Evolutionary conservation across 2,888 invertebrate genomes (phyloP).

Genomic region (Eledona agricola): DNA sequence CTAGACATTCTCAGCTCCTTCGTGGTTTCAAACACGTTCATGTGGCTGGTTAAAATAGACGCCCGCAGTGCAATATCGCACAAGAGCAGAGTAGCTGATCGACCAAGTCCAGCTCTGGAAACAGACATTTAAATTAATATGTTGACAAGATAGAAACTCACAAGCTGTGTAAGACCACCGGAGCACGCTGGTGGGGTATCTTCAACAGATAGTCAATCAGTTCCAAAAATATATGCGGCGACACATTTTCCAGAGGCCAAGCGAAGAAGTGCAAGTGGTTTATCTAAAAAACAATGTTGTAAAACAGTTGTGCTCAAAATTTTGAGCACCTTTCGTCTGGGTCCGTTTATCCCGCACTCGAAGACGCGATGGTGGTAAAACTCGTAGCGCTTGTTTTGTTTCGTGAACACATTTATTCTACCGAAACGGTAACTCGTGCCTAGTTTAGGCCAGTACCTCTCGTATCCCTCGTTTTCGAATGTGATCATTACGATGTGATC

Average conservation of each 20-base stretch:
- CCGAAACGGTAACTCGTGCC: neutral
- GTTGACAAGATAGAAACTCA: neutral
- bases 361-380: no score
- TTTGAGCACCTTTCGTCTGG: no score
- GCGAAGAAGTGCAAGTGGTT: conserved; percentile 11
- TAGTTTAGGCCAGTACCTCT: conserved; percentile 6
- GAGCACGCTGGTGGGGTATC: conserved; percentile 2
- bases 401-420: conserved; percentile 1
- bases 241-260: conserved; percentile 1
- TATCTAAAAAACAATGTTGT: conserved; percentile 1
- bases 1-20: conserved; percentile 6
- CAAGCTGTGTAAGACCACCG: conserved; percentile 15
- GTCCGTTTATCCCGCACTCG: no score
- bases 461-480: neutral
- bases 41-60: neutral
- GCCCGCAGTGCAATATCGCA: conserved; percentile 20
- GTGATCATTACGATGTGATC: conserved; percentile 12
- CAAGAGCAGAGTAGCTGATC: conserved; percentile 11
- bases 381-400: no score
- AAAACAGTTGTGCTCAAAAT: neutral
- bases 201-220: conserved; percentile 5
- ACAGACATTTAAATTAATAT: no score
- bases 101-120: conserved; percentile 12
- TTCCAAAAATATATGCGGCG: conserved; percentile 5
- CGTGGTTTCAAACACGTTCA: conserved; percentile 5